These are phyloP conservation scores for Ephydatia muelleri DNA, from an alignment of 37 sponge, comb jelly and placozoan genomes.

Conservation along the genomic window DNA sequence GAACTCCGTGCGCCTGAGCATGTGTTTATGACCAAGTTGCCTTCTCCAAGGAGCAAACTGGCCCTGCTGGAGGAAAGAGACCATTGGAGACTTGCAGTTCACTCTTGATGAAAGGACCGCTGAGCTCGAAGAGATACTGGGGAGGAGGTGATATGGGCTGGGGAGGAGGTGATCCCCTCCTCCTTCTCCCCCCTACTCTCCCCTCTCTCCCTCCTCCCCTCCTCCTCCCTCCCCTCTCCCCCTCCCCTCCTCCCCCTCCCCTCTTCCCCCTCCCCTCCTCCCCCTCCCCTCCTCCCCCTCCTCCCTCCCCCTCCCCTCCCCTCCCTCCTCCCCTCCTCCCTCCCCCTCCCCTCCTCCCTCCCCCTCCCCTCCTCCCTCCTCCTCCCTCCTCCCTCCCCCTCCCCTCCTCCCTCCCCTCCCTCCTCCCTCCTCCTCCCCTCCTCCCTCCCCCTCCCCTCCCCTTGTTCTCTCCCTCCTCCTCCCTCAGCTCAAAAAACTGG, in stretches of 20 bases:
- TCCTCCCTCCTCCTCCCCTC: no score
- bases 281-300: neutral
- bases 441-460: slow-evolving; percentile 42
- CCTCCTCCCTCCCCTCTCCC: no score
- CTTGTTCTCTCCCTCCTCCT: slow-evolving; percentile 77
- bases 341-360: neutral
- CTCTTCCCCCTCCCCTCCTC: neutral
- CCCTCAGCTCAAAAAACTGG: slow-evolving; percentile 39
- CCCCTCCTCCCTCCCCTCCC: no score
- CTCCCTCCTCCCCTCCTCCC: neutral
- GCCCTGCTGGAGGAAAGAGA: slow-evolving; percentile 76
- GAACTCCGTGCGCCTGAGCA: slow-evolving; percentile 67
- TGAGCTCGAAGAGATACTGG: slow-evolving; percentile 71
- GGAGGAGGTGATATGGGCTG: neutral
- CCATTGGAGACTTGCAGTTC: slow-evolving; percentile 78
- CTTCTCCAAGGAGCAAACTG: slow-evolving; percentile 63
- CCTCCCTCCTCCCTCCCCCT: neutral
- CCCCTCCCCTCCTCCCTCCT: slow-evolving; percentile 22
- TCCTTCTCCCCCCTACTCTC: no score
- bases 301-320: neutral
- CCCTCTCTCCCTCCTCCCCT: no score
- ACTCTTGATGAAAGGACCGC: slow-evolving; percentile 66
- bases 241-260: neutral
- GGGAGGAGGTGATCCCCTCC: no score
- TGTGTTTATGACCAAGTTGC: slow-evolving; percentile 45